Evolutionary conservation across 2,888 invertebrate species (phyloP).

Genomic region (Lasioglossum figueresi): DNA sequence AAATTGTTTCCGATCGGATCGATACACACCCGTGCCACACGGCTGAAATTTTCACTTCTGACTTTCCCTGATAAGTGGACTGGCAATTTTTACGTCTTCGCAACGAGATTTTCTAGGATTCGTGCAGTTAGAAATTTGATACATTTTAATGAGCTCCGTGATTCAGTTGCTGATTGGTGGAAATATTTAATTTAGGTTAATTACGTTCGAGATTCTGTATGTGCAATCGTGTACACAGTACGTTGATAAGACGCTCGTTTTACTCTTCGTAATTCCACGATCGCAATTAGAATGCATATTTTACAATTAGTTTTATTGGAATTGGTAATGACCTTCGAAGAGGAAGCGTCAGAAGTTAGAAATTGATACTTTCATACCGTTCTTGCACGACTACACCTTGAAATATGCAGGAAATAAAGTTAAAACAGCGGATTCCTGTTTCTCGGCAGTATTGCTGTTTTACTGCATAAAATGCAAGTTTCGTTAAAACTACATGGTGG

Average conservation of each 20-base stretch:
- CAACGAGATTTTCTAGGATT: neutral
- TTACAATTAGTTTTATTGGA: neutral
- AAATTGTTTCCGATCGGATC: constrained; percentile 1
- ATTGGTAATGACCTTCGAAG: neutral
- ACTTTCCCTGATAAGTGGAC: neutral
- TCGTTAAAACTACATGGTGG: neutral
- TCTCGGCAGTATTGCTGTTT: neutral
- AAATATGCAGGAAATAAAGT: neutral
- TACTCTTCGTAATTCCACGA: neutral
- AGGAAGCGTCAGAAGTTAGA: neutral
- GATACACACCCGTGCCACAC: neutral
- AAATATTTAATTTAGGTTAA: neutral
- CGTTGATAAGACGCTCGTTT: neutral
- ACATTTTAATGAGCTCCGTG: neutral
- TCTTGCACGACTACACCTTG: neutral
- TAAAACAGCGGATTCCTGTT: neutral
- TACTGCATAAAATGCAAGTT: neutral
- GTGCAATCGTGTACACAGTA: neutral
- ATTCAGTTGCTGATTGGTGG: neutral
- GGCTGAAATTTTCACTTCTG: neutral
- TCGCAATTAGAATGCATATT: neutral
- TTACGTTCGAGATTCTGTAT: neutral
- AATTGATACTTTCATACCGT: neutral
- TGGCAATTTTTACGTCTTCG: neutral
- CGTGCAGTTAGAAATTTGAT: neutral